Conservation (phyloP, 2,113 vertebrate species). For the Steatornis caripensis region DNA sequence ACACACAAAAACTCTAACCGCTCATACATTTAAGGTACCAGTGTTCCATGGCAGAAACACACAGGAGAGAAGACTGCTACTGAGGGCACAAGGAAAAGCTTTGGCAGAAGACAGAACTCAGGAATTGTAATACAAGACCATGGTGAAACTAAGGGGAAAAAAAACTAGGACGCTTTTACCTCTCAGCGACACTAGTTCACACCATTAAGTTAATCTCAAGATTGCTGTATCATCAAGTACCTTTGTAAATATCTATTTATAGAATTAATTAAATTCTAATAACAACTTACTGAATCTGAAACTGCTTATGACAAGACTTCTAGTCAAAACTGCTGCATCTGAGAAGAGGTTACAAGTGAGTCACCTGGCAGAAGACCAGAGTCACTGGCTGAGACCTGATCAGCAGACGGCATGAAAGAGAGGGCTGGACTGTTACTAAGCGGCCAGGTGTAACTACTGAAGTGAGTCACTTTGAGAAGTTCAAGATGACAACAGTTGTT, state of each 20-base stretch:
- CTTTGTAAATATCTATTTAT: neutral
- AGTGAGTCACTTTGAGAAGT: neutral
- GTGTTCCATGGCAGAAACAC: neutral
- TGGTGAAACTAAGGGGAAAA: neutral
- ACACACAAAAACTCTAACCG: neutral
- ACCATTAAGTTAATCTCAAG: neutral
- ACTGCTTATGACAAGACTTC: neutral
- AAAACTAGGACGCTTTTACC: neutral
- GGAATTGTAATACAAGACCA: neutral
- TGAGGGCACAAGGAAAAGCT: neutral
- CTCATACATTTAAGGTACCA: neutral
- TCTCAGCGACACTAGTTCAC: neutral
- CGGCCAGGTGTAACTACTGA: neutral
- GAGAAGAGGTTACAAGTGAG: neutral
- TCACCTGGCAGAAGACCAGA: neutral
- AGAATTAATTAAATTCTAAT: conserved; percentile 18
- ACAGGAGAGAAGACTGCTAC: neutral
- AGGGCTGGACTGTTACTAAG: neutral
- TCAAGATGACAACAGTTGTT: neutral
- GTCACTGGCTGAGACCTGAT: neutral
- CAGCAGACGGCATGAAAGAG: neutral
- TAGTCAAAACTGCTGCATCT: neutral
- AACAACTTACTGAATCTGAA: neutral
- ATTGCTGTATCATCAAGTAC: neutral
- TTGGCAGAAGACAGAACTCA: neutral